A percentile compares a stretch with the other conserved stretches of the same genome.
These are phyloP conservation scores for Poecilia latipinna DNA, from an alignment of 2,113 vertebrate genomes.

Conservation along the genomic window DNA sequence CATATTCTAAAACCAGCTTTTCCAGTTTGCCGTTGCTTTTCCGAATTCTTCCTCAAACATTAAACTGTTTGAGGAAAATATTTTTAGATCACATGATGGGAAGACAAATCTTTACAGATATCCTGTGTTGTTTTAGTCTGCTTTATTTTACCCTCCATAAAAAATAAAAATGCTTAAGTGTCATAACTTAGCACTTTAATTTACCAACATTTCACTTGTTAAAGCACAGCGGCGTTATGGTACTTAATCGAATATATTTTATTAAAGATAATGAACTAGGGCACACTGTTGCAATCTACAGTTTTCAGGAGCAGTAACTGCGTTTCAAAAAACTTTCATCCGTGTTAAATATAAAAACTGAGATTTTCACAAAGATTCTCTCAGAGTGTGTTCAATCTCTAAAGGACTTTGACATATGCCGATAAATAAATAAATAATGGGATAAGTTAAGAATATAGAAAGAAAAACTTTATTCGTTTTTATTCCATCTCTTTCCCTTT, in stretches of 20 bases:
- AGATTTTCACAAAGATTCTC: slow-evolving; percentile 4
- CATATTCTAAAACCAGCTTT: background rate
- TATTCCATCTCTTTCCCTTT: background rate
- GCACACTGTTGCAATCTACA: background rate
- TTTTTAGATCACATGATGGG: background rate
- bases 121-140: background rate
- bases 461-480: slow-evolving; percentile 1
- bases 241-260: background rate
- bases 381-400: background rate
- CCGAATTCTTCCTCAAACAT: background rate
- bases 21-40: background rate
- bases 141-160: background rate
- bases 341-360: slow-evolving; percentile 5
- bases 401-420: background rate
- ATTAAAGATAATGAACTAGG: background rate
- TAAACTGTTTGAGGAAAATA: background rate
- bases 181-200: background rate
- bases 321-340: background rate
- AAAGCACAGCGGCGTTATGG: background rate
- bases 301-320: background rate
- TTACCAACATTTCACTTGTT: background rate
- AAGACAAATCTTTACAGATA: no score
- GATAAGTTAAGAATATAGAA: background rate
- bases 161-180: background rate
- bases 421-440: background rate